Base-by-base conservation (phyloP, 2,797 vertebrate genomes). In the Fratercula arctica region DNA sequence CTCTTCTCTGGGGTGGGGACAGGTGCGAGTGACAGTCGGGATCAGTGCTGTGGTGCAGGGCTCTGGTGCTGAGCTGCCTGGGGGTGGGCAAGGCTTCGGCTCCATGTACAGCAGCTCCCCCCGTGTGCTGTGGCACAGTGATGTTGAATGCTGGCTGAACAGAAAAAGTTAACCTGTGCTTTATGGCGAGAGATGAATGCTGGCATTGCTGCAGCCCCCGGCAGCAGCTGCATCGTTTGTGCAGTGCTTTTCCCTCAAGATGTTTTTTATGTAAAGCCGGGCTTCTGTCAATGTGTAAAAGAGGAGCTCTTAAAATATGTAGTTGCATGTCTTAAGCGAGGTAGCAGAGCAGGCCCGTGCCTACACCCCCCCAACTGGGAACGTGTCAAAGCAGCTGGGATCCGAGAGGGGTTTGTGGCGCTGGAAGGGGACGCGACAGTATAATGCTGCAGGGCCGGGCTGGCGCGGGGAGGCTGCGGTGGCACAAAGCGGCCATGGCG, bases 81-180 rank as follows among this genome's bases (percentile, higher is more conserved):
- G 12, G 1, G 39, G 11, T 1, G 50, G 50, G 87, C 64, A 4
- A 4, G 9, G 5, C 46, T 25, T 5, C 10, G 13, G 0, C 17
- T 14, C 17, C 0, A 25, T 1, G 14, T 9, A 0, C 46, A 16
- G 56, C 56, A 18, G 66, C 69, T 86, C 29, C 53, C 18, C 2
- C 0, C 1, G 1, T 0, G 18, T 6, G 3, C 37, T 3, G 50
- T 13, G 3, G 1, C 3, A 26, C n/a, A 8, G 31, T 0, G 23
- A 13, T 11, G 45, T 39, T 15, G 7, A 45, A 12, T 6, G 35
- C 68, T n/a, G 79, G 6, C 0, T 33, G 31, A 56, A 24, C 0
- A 26, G 33, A 10, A 12, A 18, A 72, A 46, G 45, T 46, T 35
- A 4, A 56, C n/a, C 25, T 13, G 3, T 13, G 31, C 7, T n/a